Evolutionary conservation across 2,888 invertebrate genomes (phyloP).

Genomic region (Monopis laevigella): DNA sequence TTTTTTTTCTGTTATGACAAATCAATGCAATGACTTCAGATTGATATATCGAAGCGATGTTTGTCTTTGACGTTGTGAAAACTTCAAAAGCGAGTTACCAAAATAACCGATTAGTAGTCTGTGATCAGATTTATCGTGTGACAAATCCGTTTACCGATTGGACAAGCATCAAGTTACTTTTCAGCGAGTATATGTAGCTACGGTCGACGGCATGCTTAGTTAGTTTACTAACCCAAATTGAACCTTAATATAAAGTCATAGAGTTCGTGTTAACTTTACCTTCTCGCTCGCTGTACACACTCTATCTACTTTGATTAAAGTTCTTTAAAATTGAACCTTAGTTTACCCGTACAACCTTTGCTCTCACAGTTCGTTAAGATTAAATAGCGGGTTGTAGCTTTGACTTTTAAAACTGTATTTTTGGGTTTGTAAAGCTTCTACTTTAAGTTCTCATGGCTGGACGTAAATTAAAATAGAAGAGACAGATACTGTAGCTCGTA

Average conservation of each 20-base stretch:
- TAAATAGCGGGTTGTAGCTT: conserved; percentile 2
- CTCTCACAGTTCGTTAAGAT: conserved; percentile 3
- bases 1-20: no score
- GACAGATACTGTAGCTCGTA: no score
- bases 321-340: conserved; percentile 26
- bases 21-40: no score
- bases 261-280: no score
- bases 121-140: conserved; percentile 30
- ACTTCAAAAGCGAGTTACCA: not conserved
- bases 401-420: not conserved
- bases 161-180: conserved; percentile 35
- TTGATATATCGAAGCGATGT: no score
- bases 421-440: not conserved
- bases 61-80: not conserved
- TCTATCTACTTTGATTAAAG: conserved; percentile 34
- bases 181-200: conserved; percentile 4
- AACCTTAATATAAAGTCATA: no score
- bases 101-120: conserved; percentile 20
- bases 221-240: no score
- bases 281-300: no score
- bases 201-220: no score
- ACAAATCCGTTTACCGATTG: conserved; percentile 38
- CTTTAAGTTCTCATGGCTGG: not conserved
- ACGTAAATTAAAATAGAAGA: no score
- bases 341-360: not conserved